A percentile compares a stretch with the other conserved stretches of the same genome.
phyloP scores from a whole-genome alignment of 2,113 vertebrate species.

The Coreoperca whiteheadi region DNA sequence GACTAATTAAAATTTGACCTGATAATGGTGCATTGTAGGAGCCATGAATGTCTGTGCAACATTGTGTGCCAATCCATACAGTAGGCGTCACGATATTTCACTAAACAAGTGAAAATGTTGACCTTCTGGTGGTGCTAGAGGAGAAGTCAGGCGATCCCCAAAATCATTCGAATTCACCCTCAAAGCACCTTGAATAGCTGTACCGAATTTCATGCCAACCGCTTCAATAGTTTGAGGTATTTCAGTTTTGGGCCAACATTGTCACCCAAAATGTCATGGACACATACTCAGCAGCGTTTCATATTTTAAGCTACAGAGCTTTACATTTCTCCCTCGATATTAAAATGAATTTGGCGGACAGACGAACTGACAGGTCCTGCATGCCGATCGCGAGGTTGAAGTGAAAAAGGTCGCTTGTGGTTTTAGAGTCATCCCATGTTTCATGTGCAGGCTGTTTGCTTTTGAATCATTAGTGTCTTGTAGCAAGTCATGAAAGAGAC shows the following conservation, averaged over 20 bases:
- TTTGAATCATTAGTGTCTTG: neutral
- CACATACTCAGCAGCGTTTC: neutral
- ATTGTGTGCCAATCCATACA: neutral
- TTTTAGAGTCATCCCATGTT: neutral
- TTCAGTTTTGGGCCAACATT: neutral
- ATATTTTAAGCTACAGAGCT: neutral
- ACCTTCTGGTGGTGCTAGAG: no score
- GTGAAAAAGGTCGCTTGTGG: neutral
- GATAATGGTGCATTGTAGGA: neutral
- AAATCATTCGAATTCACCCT: neutral
- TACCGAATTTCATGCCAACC: neutral
- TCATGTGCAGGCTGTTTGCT: neutral
- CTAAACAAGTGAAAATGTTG: neutral
- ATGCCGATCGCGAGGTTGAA: neutral
- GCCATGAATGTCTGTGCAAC: neutral
- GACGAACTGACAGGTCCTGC: neutral
- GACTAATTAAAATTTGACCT: neutral
- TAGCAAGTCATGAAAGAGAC: neutral
- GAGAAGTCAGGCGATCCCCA: neutral
- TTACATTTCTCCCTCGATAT: no score
- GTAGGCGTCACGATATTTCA: neutral
- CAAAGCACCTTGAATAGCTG: neutral
- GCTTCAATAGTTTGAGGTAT: neutral
- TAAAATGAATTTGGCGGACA: neutral
- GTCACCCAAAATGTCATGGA: no score